Percentiles rank a stretch among this genome's conserved stretches.
These are phyloP conservation scores for Hydropsyche betteni DNA, from an alignment of 2,888 invertebrate species.

Conservation along the genomic window DNA sequence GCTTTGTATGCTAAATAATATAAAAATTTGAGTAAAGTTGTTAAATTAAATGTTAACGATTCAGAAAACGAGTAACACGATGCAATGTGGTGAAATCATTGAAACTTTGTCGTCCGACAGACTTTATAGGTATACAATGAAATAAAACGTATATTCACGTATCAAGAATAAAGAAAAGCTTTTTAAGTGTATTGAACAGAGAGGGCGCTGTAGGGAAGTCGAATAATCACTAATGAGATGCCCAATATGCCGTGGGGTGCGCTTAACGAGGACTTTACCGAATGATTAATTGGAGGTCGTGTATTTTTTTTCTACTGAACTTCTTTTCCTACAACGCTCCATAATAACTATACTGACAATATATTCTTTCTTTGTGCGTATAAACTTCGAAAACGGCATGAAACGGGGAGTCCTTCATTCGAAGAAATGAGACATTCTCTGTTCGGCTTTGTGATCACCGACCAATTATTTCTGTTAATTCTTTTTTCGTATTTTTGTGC, in stretches of 20 bases:
- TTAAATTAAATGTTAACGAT: too few relatives aligned
- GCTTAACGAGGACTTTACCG: conserved; percentile 33
- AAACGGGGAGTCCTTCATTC: conserved; percentile 1
- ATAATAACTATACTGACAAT: conserved; percentile 15
- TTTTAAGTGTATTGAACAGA: not conserved
- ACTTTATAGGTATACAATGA: too few relatives aligned
- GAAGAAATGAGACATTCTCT: conserved; percentile 7
- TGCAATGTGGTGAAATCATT: too few relatives aligned
- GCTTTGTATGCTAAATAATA: too few relatives aligned
- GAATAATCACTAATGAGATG: conserved; percentile 36
- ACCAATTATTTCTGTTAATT: conserved; percentile 24
- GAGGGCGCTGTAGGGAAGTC: not conserved
- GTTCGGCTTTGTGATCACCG: conserved; percentile 20
- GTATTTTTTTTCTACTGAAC: conserved; percentile 23
- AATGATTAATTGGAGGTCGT: conserved; percentile 36
- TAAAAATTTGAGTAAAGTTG: too few relatives aligned
- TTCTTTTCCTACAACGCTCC: not conserved
- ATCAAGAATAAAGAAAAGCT: too few relatives aligned
- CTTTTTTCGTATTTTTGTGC: conserved; percentile 21
- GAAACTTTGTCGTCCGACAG: too few relatives aligned
- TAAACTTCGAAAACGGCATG: conserved; percentile 7
- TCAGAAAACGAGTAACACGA: too few relatives aligned
- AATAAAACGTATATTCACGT: too few relatives aligned
- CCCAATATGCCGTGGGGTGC: conserved; percentile 36
- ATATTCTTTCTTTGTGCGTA: conserved; percentile 30